Conservation (phyloP, 2,113 vertebrate species). For the Mustela lutreola region DNA sequence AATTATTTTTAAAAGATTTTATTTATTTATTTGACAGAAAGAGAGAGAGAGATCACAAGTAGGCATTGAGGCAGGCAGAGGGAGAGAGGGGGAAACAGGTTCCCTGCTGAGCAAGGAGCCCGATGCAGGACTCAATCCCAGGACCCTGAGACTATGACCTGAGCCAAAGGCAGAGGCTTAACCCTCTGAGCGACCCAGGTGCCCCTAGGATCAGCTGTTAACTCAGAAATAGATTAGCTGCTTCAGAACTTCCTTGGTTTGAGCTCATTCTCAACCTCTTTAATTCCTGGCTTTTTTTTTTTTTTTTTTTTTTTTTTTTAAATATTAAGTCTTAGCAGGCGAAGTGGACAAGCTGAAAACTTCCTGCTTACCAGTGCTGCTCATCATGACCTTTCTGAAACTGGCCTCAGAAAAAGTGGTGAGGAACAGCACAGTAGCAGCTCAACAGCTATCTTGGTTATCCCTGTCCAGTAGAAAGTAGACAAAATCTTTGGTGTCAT, state of each 20-base stretch:
- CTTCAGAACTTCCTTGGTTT: constrained; percentile 44
- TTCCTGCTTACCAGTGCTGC: neutral
- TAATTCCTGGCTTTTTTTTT: neutral
- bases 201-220: neutral
- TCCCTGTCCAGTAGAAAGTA: neutral
- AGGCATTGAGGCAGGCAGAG: too few species aligned
- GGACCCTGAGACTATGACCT: too few species aligned
- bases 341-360: neutral
- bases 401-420: neutral
- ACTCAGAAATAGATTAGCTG: constrained; percentile 8
- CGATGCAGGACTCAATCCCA: too few species aligned
- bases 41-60: too few species aligned
- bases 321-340: constrained; percentile 2
- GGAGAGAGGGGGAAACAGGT: too few species aligned
- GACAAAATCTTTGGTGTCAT: neutral
- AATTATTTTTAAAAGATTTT: too few species aligned
- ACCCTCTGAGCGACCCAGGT: too few species aligned
- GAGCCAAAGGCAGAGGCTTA: too few species aligned
- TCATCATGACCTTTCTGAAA: neutral
- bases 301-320: neutral
- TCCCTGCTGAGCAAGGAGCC: too few species aligned
- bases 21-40: too few species aligned
- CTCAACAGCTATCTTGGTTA: neutral
- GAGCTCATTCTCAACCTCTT: constrained; percentile 20
- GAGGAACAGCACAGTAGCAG: neutral